Evolutionary conservation across 2,888 invertebrate species (phyloP), one percentile per base, ranked within the genome.

Genomic region (Pristionchus japonicus): DNA sequence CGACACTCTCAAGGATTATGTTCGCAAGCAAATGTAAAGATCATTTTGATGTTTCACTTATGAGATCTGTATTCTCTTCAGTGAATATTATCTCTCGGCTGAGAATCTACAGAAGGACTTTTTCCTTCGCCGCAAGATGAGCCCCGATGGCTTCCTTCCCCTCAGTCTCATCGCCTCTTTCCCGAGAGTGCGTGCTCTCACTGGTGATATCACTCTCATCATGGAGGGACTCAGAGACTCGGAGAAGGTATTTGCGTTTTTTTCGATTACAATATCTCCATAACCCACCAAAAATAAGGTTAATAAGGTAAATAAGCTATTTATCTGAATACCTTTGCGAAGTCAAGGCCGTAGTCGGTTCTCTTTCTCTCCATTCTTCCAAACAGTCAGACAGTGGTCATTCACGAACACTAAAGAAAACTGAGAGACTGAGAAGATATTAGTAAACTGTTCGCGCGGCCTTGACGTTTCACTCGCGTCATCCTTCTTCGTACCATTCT

Each of bases 1-100:
- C 64, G 91, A 92, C n/a, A 91, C 91, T 31, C 89, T 94, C 61
- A 94, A 93, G 90, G 94, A 94, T 23, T 92, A 91, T 47, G 92
- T 94, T 37, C 90, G 93, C 82, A 93, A 93, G 47, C 94, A 94
- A 89, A 94, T 94, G 94, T 94, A 86, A 90, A n/a, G 20, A 27
- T 27, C 27, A 31, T 17, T 27, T 47, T 40, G 0, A 9, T 93
- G 96, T n/a, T n/a, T n/a, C n/a, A n/a, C n/a, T n/a, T n/a, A n/a
- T n/a, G n/a, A n/a, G n/a, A n/a, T n/a, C n/a, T n/a, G n/a, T n/a
- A n/a, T n/a, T n/a, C n/a, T n/a, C n/a, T n/a, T n/a, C 96, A 99
- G 98, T 95, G 99, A 99, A 95, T 99, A 99, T 95, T 99, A 99
- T 96, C 99, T 99, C 96, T 98, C 98, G 93, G 97, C 97, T 91